These are phyloP conservation scores for Euschistus heros DNA, from an alignment of 1,140 invertebrate species.

Conservation along the genomic window DNA sequence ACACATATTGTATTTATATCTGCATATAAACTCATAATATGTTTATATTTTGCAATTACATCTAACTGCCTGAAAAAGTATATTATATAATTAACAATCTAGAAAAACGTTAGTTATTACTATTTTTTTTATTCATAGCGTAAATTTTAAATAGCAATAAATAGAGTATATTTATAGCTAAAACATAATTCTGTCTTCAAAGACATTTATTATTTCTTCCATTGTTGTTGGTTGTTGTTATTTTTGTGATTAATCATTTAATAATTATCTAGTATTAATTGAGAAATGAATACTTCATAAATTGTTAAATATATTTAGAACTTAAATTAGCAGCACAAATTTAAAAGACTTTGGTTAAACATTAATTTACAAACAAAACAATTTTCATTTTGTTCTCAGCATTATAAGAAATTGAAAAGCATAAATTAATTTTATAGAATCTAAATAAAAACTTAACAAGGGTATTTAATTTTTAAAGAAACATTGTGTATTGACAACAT, in stretches of 20 bases:
- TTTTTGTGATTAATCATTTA: background rate
- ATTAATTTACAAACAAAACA: too few species aligned
- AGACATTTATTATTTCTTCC: constrained; percentile 15
- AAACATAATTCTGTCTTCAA: constrained; percentile 10
- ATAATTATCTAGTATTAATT: background rate
- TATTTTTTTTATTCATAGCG: constrained; percentile 14
- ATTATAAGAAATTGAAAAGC: too few species aligned
- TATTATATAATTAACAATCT: background rate
- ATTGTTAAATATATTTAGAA: background rate
- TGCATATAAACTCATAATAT: background rate
- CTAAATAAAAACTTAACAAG: too few species aligned
- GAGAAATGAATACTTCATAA: background rate
- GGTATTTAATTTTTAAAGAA: too few species aligned
- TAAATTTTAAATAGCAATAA: constrained; percentile 16
- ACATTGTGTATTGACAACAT: too few species aligned
- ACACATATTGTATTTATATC: background rate
- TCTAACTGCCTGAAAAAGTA: constrained; percentile 11
- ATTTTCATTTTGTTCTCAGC: too few species aligned
- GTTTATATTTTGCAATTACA: constrained; percentile 1
- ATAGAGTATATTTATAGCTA: constrained; percentile 9
- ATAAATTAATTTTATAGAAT: too few species aligned
- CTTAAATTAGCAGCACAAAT: constrained; percentile 3
- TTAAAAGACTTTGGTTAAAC: background rate
- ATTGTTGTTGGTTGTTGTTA: constrained; percentile 7
- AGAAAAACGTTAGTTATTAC: constrained; percentile 1